A percentile compares a stretch with the other conserved stretches of the same genome.
Conservation (phyloP, 2,888 invertebrate genomes). For the Cantharis rufa region DNA sequence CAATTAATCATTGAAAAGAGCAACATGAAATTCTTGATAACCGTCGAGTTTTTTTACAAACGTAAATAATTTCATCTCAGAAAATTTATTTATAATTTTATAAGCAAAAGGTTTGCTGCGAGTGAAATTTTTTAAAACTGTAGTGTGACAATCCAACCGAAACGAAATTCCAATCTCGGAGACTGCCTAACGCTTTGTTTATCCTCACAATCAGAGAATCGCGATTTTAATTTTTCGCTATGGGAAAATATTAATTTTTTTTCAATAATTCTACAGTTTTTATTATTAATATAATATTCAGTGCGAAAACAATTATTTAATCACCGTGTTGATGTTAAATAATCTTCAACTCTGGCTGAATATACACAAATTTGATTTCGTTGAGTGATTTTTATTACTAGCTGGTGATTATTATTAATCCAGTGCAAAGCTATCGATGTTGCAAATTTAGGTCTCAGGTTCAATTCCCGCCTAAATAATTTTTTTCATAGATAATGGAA, state of each 20-base stretch:
- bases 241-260: conserved; percentile 1
- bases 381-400: neutral
- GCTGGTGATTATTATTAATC: neutral
- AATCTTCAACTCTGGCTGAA: neutral
- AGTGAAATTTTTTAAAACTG: neutral
- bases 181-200: conserved; percentile 19
- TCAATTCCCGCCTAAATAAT: neutral
- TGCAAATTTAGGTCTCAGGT: neutral
- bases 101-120: neutral
- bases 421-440: neutral
- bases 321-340: neutral
- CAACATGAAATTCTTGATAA: neutral
- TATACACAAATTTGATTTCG: neutral
- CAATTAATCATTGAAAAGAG: conserved; percentile 22
- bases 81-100: neutral
- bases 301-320: neutral
- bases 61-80: neutral
- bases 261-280: neutral
- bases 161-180: conserved; percentile 25
- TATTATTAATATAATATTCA: neutral
- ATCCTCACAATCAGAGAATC: neutral
- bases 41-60: neutral
- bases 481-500: neutral
- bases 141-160: conserved; percentile 24
- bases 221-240: conserved; percentile 4